phyloP scores from a whole-genome alignment of 2,113 vertebrate genomes.

The Paratilapia polleni region DNA sequence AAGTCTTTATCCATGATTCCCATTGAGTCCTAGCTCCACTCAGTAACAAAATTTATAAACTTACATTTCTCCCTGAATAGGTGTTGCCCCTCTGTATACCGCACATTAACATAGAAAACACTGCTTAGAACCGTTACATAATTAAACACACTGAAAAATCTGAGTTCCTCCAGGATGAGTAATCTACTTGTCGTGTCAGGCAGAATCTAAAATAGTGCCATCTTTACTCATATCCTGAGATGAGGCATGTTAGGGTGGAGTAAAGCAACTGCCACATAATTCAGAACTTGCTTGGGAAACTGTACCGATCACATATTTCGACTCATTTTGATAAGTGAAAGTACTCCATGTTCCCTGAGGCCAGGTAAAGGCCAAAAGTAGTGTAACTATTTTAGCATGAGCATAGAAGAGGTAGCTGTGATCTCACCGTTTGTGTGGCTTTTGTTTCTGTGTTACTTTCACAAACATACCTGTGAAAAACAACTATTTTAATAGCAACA shows the following conservation, averaged over 20 bases:
- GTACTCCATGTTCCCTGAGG: neutral
- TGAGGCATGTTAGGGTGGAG: constrained; percentile 20
- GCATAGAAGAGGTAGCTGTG: neutral
- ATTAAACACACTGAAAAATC: neutral
- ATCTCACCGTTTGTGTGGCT: neutral
- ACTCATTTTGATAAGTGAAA: neutral
- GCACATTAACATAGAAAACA: neutral
- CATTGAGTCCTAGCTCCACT: neutral
- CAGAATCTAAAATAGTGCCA: neutral
- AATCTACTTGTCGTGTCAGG: neutral
- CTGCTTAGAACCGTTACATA: neutral
- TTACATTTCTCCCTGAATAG: neutral
- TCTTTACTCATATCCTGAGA: constrained; percentile 35
- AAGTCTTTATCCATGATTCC: neutral
- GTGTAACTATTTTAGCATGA: neutral
- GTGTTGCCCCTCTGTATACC: neutral
- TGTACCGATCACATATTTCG: neutral
- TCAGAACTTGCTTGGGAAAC: constrained; percentile 11
- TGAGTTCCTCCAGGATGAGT: neutral
- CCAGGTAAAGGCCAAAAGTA: neutral
- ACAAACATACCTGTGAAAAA: neutral
- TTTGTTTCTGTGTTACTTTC: neutral
- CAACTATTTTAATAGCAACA: neutral
- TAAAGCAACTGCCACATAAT: constrained; percentile 12
- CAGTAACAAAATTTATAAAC: neutral